phyloP scores from a whole-genome alignment of 2,888 invertebrate species.

The Sycophila texana region DNA sequence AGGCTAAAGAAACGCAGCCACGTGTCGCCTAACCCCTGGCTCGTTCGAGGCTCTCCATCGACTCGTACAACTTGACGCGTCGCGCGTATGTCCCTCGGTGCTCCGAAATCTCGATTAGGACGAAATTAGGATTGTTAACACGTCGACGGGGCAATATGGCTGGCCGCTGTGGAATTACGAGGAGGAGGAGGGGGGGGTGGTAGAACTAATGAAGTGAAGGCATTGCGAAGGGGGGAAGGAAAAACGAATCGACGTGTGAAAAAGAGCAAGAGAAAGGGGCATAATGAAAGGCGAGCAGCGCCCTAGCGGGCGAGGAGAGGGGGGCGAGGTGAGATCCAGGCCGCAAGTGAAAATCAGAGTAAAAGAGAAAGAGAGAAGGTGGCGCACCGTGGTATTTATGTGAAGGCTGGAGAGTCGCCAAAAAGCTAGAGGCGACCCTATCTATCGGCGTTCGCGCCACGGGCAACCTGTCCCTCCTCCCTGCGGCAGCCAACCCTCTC shows the following conservation, averaged over 20 bases:
- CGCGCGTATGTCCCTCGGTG: neutral
- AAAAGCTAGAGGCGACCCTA: conserved; percentile 72
- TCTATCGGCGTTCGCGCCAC: conserved; percentile 65
- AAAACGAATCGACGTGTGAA: conserved; percentile 52
- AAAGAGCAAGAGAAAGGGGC: conserved; percentile 28
- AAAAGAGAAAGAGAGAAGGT: conserved; percentile 46
- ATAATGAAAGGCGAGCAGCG: conserved; percentile 27
- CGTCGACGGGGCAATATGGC: conserved; percentile 4
- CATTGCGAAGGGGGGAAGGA: conserved; percentile 31
- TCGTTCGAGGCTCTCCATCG: conserved; percentile 7
- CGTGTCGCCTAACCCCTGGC: too few relatives aligned
- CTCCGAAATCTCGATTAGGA: conserved; percentile 30
- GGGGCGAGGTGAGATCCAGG: conserved; percentile 14
- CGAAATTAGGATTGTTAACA: conserved; percentile 45
- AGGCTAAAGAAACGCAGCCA: neutral
- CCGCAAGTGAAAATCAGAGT: conserved; percentile 46
- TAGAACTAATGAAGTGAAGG: conserved; percentile 45
- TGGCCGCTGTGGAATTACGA: neutral
- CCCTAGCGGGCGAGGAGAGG: conserved; percentile 26
- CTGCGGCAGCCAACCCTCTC: neutral
- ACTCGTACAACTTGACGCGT: neutral
- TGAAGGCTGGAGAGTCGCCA: conserved; percentile 71
- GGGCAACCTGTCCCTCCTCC: conserved; percentile 40
- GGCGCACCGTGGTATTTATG: conserved; percentile 37
- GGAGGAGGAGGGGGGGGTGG: neutral